Evolutionary conservation across 2,888 invertebrate genomes (phyloP), one percentile per base, ranked within the genome.

Genomic region (Sarcophaga caerulescens): DNA sequence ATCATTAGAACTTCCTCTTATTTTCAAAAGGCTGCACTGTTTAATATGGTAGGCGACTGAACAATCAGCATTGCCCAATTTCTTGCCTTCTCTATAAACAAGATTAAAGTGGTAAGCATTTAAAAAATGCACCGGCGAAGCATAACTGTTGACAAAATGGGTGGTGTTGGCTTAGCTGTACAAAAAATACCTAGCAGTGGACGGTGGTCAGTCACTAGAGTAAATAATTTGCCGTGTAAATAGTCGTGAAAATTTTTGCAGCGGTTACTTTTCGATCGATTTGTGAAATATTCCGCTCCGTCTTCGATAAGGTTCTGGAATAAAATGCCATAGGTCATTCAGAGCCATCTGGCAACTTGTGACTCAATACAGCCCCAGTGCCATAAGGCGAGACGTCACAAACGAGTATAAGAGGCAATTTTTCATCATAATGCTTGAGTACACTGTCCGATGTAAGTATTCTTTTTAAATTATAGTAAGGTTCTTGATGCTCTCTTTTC

Each of bases 351-450:
- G 62, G 5, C 63, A 85, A 47, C 14, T n/a, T 60, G 21, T 87
- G 87, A 47, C 80, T 68, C 25, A 86, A 80, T 3, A 88, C 82
- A 14, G 79, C 85, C 2, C 85, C 88, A 11, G 87, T 69, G 12
- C 87, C 88, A 83, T 87, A 88, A 35, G 87, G 87, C 17, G 87
- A 88, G 45, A 87, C 87, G 65, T 89, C 87, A 52, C 88, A 88
- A 8, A 81, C 75, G 4, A 87, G 35, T 12, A 79, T 11, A 3
- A 88, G 63, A 19, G 87, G 85, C 35, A 87, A 57, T 19, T 71
- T 79, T 63, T 68, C 79, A 85, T 84, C 62, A 62, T 79, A 85
- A 19, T 78, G 81, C 4, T 83, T 74, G 23, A 88, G 68, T 2
- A 88, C 71, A 5, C 69, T 25, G n/a, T 88, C 85, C 5, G 84